Conservation (phyloP, 2,113 vertebrate genomes). For the Lepus timidus region DNA sequence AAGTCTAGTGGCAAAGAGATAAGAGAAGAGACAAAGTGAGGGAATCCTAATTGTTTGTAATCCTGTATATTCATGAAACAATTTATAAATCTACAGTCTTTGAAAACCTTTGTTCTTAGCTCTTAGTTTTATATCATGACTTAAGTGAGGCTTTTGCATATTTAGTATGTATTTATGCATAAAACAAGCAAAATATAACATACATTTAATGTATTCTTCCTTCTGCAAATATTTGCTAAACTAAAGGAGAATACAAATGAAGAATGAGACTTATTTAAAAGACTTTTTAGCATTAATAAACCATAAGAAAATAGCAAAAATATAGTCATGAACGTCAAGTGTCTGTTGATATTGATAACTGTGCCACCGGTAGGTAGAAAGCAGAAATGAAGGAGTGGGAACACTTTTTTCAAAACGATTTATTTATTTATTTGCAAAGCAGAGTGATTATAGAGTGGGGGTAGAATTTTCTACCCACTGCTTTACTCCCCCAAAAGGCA, state of each 20-base stretch:
- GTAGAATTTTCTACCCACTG: no score
- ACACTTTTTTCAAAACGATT: not conserved
- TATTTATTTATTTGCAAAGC: no score
- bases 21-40: slow-evolving; percentile 86
- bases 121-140: not conserved
- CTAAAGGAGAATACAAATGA: rapidly evolving
- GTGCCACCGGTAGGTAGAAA: not conserved
- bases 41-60: slow-evolving; percentile 86
- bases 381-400: not conserved
- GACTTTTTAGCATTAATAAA: not conserved
- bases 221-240: not conserved
- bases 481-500: no score
- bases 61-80: slow-evolving; percentile 78
- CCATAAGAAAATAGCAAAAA: not conserved
- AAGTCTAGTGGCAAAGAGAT: slow-evolving; percentile 86
- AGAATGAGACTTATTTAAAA: not conserved
- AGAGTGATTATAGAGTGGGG: no score
- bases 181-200: not conserved
- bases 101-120: not conserved
- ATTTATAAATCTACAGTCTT: not conserved
- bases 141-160: not conserved
- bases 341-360: not conserved
- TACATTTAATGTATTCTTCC: not conserved
- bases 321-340: not conserved
- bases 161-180: not conserved